These are phyloP conservation scores for Tor tambroides DNA, from an alignment of 2,113 vertebrate species.

Conservation along the genomic window DNA sequence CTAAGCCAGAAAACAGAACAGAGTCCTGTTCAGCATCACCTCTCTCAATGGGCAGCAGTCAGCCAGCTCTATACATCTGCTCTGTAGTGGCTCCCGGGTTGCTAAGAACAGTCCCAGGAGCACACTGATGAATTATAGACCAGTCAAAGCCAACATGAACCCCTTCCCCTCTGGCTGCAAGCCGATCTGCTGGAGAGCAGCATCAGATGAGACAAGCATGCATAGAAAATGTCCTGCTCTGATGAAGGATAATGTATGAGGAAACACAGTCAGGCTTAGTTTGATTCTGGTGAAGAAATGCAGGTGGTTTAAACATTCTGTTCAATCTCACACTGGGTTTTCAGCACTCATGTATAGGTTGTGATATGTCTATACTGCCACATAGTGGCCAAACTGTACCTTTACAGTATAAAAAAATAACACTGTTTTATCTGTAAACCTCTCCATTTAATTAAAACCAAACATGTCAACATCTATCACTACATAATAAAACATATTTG, in stretches of 20 bases:
- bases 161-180: slow-evolving; percentile 26
- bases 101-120: slow-evolving; percentile 8
- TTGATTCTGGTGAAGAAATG: not conserved
- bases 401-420: not conserved
- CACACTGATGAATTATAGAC: slow-evolving; percentile 37
- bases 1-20: slow-evolving; percentile 26
- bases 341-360: not conserved
- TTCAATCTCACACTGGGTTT: not conserved
- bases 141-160: slow-evolving; percentile 33
- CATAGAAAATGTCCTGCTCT: slow-evolving; percentile 2
- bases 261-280: not conserved
- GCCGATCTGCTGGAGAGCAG: slow-evolving; percentile 17
- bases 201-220: slow-evolving; percentile 25
- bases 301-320: not conserved
- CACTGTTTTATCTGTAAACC: not conserved
- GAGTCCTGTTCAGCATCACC: slow-evolving; percentile 38
- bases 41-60: slow-evolving; percentile 23
- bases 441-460: not conserved
- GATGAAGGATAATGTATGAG: not conserved
- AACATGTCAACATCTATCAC: not conserved
- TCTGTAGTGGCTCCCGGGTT: slow-evolving; percentile 33
- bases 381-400: not conserved
- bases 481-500: slow-evolving; percentile 2
- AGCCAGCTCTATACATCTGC: slow-evolving; percentile 45
- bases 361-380: slow-evolving; percentile 29